Conservation (phyloP, 2,888 invertebrate genomes). For the Melanostoma scalare region DNA sequence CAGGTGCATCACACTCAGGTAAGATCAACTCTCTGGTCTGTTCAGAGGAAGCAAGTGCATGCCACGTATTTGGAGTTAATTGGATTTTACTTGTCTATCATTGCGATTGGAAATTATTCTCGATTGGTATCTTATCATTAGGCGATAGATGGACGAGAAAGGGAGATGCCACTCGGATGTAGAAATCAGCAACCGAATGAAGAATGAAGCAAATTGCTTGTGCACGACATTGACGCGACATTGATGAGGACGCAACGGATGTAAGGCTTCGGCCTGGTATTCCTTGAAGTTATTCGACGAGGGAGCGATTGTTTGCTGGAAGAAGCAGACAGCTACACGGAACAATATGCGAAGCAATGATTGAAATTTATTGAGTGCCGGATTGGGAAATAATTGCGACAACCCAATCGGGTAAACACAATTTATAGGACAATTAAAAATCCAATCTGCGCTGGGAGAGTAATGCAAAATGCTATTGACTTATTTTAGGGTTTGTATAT, state of each 20-base stretch:
- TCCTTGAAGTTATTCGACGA: constrained; percentile 30
- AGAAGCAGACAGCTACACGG: constrained; percentile 31
- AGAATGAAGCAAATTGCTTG: constrained; percentile 72
- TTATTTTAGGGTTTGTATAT: constrained; percentile 5
- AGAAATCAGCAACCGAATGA: constrained; percentile 64
- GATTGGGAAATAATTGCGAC: constrained; percentile 70
- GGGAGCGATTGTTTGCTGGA: constrained; percentile 9
- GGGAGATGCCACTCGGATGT: constrained; percentile 55
- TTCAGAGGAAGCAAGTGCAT: constrained; percentile 68
- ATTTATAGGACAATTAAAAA: constrained; percentile 72
- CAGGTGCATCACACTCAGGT: constrained; percentile 41
- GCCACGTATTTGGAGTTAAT: constrained; percentile 79
- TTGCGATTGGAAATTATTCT: constrained; percentile 75
- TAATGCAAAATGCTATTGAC: constrained; percentile 24
- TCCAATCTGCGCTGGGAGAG: constrained; percentile 33
- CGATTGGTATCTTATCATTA: constrained; percentile 73
- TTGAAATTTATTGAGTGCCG: constrained; percentile 70
- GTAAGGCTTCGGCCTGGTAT: constrained; percentile 65
- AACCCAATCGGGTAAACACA: constrained; percentile 50
- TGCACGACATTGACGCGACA: constrained; percentile 67
- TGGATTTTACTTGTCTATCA: constrained; percentile 79
- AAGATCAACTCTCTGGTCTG: constrained; percentile 39
- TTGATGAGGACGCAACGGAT: constrained; percentile 70
- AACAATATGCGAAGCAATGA: constrained; percentile 64
- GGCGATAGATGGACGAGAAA: constrained; percentile 54